Evolutionary conservation across 2,797 vertebrate genomes (phyloP), one percentile per base, ranked within the genome.

Genomic region (Squalus acanthias): DNA sequence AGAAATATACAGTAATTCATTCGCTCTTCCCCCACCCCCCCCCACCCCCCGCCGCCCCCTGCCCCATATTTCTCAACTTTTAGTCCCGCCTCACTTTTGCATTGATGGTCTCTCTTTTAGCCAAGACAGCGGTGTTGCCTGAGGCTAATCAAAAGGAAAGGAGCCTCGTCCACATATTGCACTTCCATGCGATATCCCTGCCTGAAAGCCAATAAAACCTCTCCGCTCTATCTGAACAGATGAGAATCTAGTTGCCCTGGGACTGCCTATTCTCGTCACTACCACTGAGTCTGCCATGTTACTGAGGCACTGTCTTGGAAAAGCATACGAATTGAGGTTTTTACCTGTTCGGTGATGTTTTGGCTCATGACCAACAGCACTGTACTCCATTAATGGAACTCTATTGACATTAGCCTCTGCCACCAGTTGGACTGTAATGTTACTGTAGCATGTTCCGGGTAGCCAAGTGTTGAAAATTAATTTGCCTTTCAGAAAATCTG

Each of bases 401-500:
- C 98, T 99, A 97, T 98, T 98, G 97, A 98, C 98, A 0, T 98
- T 99, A 72, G 98, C 99, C 97, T 99, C 99, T 0, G 99, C 99
- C 4, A 99, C 98, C 96, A 99, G 97, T 98, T 99, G 99, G 97
- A 99, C 99, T 9, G 98, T 99, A 97, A 99, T 98, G 97, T 99
- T 98, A 33, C 98, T 98, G 97, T 99, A 99, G 97, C 99, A 99
- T 93, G 98, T 98, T 20, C 99, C 99, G 0, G 99, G 98, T 26
- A 99, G 97, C 99, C 99, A 99, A 97, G 99, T 99, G 96, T 99
- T 99, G 97, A 99, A 99, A 96, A 99, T 98, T 0, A 99, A 99
- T 97, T 99, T 99, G 95, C 99, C 99, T 96, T 98, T 98, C 96
- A 98, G 98, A 97, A 99, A 99, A 98, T 99, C 99, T 99, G 97